Evolutionary conservation across 2,888 invertebrate species (phyloP).

Genomic region (Nemotelus pantherinus): DNA sequence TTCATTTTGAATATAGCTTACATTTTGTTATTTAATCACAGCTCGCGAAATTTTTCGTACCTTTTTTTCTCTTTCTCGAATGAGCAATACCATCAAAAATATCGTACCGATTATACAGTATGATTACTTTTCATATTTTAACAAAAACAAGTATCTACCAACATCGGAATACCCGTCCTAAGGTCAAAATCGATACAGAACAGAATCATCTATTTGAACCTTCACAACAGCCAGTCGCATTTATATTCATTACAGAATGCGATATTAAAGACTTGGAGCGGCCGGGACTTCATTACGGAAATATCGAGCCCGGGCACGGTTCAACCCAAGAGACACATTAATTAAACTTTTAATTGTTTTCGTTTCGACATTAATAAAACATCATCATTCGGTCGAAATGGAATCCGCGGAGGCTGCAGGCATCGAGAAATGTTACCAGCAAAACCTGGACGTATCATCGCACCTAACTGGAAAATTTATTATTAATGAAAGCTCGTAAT

Average conservation of each 20-base stretch:
- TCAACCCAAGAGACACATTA: conserved; percentile 36
- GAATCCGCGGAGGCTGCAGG: not conserved
- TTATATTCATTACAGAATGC: conserved; percentile 32
- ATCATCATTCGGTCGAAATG: conserved; percentile 29
- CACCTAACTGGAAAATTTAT: conserved; percentile 17
- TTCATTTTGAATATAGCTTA: too few relatives aligned
- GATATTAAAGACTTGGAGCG: not conserved
- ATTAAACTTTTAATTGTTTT: conserved; percentile 45
- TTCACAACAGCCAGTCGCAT: not conserved
- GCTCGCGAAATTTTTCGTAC: too few relatives aligned
- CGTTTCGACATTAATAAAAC: conserved; percentile 39
- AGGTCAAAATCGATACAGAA: too few relatives aligned
- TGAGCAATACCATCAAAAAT: too few relatives aligned
- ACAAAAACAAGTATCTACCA: too few relatives aligned
- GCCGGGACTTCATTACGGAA: conserved; percentile 40
- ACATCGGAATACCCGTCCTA: too few relatives aligned
- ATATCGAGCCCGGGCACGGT: conserved; percentile 6
- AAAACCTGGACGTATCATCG: not conserved
- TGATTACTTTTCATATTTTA: too few relatives aligned
- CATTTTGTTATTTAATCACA: too few relatives aligned
- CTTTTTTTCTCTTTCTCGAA: too few relatives aligned
- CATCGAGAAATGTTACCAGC: not conserved
- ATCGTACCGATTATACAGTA: too few relatives aligned
- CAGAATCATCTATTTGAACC: too few relatives aligned
- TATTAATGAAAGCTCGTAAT: conserved; percentile 39